Evolutionary conservation across 2,113 vertebrate species (phyloP).

Genomic region (Chiloscyllium plagiosum): DNA sequence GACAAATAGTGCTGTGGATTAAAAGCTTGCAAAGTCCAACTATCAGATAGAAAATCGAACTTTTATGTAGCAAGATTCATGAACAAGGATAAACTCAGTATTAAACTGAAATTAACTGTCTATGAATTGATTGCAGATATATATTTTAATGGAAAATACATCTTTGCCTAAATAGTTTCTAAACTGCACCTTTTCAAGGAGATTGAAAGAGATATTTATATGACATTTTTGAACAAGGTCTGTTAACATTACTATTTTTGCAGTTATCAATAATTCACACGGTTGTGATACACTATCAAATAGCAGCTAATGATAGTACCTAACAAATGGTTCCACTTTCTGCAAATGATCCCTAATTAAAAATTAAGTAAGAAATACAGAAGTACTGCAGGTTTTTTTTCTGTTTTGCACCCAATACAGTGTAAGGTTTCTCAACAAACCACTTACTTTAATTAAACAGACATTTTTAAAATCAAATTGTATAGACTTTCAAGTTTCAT

Average conservation of each 20-base stretch:
- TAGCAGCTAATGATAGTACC: background rate
- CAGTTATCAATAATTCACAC: conserved; percentile 3
- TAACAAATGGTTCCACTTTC: background rate
- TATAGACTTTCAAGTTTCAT: background rate
- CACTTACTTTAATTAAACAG: conserved; percentile 19
- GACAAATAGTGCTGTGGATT: background rate
- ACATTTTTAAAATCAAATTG: background rate
- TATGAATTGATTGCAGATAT: background rate
- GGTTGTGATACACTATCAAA: background rate
- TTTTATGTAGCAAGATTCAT: background rate
- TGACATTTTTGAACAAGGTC: background rate
- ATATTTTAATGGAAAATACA: background rate
- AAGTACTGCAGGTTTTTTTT: background rate
- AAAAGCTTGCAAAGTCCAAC: background rate
- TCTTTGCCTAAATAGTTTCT: background rate
- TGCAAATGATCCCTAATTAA: conserved; percentile 31
- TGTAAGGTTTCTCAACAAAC: background rate
- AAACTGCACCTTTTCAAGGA: background rate
- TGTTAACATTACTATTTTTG: background rate
- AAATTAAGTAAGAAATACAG: conserved; percentile 1
- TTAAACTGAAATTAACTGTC: background rate
- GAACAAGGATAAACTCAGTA: background rate
- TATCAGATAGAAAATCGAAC: background rate
- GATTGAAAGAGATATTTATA: background rate
- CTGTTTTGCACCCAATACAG: background rate